phyloP scores from a whole-genome alignment of 2,113 vertebrate species.

The Thalassarche chlororhynchos region DNA sequence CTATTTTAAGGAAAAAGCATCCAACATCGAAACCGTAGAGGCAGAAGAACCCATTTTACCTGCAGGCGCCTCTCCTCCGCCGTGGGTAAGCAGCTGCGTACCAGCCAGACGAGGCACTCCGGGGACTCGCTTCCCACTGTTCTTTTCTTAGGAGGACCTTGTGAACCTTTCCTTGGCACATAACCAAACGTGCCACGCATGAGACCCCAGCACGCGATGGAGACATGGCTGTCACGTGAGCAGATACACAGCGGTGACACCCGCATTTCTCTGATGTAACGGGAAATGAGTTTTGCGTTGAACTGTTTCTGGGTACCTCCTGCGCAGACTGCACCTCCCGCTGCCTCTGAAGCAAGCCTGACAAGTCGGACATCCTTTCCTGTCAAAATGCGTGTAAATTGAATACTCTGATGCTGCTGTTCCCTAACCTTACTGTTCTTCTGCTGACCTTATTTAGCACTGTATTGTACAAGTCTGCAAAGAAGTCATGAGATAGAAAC shows the following conservation, averaged over 20 bases:
- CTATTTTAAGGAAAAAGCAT: neutral
- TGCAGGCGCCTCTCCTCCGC: fast-evolving
- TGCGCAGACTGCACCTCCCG: too few relatives aligned
- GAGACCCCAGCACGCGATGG: fast-evolving
- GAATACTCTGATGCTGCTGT: neutral
- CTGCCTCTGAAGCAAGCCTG: neutral
- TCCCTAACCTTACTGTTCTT: neutral
- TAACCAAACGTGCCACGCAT: fast-evolving
- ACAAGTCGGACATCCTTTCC: neutral
- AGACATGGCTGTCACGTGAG: fast-evolving
- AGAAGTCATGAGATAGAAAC: neutral
- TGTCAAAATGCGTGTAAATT: fast-evolving
- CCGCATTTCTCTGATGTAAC: fast-evolving
- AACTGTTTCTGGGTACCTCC: neutral
- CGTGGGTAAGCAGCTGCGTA: neutral
- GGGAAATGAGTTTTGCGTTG: neutral
- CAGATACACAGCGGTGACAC: neutral
- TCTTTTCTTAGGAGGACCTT: neutral
- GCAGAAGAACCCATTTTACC: neutral
- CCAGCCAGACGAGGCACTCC: neutral
- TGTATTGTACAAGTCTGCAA: neutral
- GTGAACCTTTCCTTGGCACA: neutral
- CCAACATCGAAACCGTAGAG: fast-evolving
- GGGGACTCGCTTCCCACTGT: neutral
- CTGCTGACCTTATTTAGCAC: neutral